Conservation (phyloP, 2,888 invertebrate species). For the Elmis aenea region DNA sequence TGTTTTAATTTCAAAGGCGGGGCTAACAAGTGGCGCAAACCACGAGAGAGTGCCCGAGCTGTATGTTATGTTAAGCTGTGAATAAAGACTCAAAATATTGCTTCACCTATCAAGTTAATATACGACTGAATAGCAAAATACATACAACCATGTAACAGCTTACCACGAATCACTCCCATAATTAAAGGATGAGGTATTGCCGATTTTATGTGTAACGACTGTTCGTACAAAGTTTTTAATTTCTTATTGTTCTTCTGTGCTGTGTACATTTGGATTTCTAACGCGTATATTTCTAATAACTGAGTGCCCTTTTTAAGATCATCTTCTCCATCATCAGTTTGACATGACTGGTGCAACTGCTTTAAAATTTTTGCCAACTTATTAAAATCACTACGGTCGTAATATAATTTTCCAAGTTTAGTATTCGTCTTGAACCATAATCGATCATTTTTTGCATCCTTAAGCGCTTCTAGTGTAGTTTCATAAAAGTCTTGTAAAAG, state of each 20-base stretch:
- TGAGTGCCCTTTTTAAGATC: conserved; percentile 98
- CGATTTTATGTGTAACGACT: conserved; percentile 96
- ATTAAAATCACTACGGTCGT: conserved; percentile 90
- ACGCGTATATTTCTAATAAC: conserved; percentile 93
- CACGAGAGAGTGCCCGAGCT: no score
- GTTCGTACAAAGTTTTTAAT: conserved; percentile 92
- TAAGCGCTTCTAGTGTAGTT: conserved; percentile 87
- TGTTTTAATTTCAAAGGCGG: no score
- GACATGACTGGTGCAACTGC: conserved; percentile 95
- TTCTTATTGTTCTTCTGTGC: conserved; percentile 99
- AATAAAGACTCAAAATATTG: no score
- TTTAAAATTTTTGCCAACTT: conserved; percentile 95
- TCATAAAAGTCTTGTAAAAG: conserved; percentile 97
- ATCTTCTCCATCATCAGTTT: conserved; percentile 97
- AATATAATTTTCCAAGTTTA: conserved; percentile 96
- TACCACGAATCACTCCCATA: conserved; percentile 97
- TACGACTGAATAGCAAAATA: no score
- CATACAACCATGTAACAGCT: no score
- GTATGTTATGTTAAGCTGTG: no score
- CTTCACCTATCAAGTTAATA: no score
- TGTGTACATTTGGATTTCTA: conserved; percentile 99
- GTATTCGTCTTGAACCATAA: conserved; percentile 99
- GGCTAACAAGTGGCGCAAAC: no score
- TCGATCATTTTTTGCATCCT: conserved; percentile 98
- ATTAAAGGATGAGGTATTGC: conserved; percentile 99